These are phyloP conservation scores for Potamarius usumacintae DNA, from an alignment of 2,113 vertebrate genomes.

Conservation along the genomic window DNA sequence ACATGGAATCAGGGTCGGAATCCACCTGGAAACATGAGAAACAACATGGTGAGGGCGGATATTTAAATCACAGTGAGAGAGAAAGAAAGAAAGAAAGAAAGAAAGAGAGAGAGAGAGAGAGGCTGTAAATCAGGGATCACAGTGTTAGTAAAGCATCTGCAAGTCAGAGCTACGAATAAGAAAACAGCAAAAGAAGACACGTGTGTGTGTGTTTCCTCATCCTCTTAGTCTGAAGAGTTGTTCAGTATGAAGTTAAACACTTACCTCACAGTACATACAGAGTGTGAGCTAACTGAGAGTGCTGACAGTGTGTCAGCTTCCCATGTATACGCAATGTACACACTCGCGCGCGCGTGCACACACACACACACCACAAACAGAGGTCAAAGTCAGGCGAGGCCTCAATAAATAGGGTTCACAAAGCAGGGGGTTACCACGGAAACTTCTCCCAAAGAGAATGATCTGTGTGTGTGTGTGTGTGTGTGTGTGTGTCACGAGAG, in stretches of 20 bases:
- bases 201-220: neutral
- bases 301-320: conserved; percentile 44
- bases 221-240: neutral
- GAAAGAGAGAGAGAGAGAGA: neutral
- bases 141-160: neutral
- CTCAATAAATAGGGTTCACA: conserved; percentile 82
- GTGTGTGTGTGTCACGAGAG: conserved; percentile 49
- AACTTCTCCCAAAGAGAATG: conserved; percentile 71
- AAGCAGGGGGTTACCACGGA: conserved; percentile 92
- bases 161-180: neutral
- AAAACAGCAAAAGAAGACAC: conserved; percentile 34
- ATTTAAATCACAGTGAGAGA: too few relatives aligned
- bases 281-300: conserved; percentile 29
- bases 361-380: conserved; percentile 48
- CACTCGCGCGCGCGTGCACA: neutral
- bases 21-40: conserved; percentile 80
- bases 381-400: conserved; percentile 72
- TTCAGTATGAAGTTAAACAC: conserved; percentile 40
- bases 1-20: conserved; percentile 85
- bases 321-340: conserved; percentile 26
- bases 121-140: neutral
- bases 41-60: neutral
- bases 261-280: conserved; percentile 65
- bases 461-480: conserved; percentile 39
- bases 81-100: too few relatives aligned